Base-by-base conservation (phyloP, 2,888 invertebrate species). In the Melinopterus prodromus region DNA sequence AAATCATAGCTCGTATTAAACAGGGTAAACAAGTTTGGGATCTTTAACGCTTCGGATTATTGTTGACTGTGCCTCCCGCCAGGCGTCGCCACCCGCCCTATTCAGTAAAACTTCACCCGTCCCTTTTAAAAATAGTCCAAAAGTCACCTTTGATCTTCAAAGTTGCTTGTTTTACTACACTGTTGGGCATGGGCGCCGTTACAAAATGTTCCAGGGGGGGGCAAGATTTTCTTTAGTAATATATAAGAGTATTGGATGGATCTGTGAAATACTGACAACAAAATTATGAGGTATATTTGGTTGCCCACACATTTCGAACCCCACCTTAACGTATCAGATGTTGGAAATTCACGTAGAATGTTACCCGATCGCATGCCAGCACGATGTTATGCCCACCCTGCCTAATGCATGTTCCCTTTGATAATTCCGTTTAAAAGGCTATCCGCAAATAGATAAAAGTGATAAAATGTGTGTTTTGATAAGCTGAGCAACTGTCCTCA, bases 71-170 rank as follows among this genome's bases (percentile, higher is more conserved):
- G 6, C 6, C 38, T 53, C 53, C 53, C 53, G 53, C 53, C 12
- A 9, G 53, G 7, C 53, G 7, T 6, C 53, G 7, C 53, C 9
- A 53, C 53, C 12, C 53, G 36, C 36, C 74, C 15, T 12, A 36
- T 74, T 35, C 37, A n/a, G 35, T 36, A 35, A 36, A 36, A 74
- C 7, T 74, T 35, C 35, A n/a, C 74, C 74, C 71, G 71, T 9
- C 36, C 74, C 26, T 37, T 74, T 74, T 74, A 74, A 74, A 74
- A 74, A 74, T 74, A 74, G 15, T 36, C 74, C 36, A 74, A 74
- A 74, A 74, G n/a, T 74, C 37, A 74, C 74, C 74, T 74, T 74
- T 74, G 74, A 74, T 36, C 74, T 74, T 37, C n/a, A 74, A 74
- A 74, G 36, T 74, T 35, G 74, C 35, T 74, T 74, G 74, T 74